Evolutionary conservation across 2,797 vertebrate genomes (phyloP).

Genomic region (Toxotes lorentzi): DNA sequence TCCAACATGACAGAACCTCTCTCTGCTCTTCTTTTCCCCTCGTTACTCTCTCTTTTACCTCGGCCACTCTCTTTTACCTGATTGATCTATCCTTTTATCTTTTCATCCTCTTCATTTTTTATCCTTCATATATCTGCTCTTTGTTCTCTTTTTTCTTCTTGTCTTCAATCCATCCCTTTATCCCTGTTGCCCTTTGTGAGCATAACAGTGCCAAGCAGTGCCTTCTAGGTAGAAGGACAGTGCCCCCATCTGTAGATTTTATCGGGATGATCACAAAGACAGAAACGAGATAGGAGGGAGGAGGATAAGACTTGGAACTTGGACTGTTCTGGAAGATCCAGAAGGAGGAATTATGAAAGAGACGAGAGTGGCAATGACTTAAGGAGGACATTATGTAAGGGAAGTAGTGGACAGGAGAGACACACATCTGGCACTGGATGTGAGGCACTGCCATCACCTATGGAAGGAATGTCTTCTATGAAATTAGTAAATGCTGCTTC

Average conservation of each 20-base stretch:
- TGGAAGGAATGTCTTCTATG: constrained; percentile 6
- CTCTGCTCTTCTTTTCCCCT: constrained; percentile 49
- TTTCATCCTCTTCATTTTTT: constrained; percentile 62
- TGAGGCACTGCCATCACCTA: background rate
- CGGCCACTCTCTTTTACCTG: constrained; percentile 51
- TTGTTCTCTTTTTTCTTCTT: constrained; percentile 39
- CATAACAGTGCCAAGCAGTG: constrained; percentile 56
- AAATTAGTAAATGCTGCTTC: background rate
- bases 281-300: constrained; percentile 8
- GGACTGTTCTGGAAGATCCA: background rate
- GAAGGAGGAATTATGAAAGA: background rate
- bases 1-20: constrained; percentile 73
- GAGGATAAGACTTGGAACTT: constrained; percentile 1
- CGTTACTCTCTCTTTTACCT: constrained; percentile 59
- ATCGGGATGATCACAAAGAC: constrained; percentile 47
- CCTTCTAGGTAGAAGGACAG: constrained; percentile 45
- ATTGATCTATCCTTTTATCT: constrained; percentile 64
- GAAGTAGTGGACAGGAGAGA: background rate
- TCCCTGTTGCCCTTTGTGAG: constrained; percentile 55
- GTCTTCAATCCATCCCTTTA: constrained; percentile 44
- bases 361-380: background rate
- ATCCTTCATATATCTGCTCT: constrained; percentile 55
- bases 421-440: constrained; percentile 3
- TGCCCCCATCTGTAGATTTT: constrained; percentile 53
- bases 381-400: background rate